Percentiles rank a stretch among this genome's conserved stretches.
Evolutionary conservation across 2,888 invertebrate genomes (phyloP).

Genomic region (Acrobasis consociella): DNA sequence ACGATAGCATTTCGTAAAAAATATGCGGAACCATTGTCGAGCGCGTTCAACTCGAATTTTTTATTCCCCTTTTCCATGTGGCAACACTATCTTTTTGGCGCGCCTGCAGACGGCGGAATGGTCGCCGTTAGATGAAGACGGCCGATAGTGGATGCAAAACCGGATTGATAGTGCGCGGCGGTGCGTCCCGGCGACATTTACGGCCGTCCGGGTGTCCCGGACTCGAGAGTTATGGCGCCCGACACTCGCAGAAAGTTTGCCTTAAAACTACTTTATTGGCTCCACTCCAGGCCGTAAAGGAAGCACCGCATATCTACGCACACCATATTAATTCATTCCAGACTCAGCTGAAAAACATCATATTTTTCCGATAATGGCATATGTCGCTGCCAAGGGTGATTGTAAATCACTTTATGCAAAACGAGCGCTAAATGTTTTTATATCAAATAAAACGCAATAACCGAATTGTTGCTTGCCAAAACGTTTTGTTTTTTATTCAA

Average conservation of each 20-base stretch:
- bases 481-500: conserved; percentile 9
- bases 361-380: conserved; percentile 66
- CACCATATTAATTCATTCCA: conserved; percentile 65
- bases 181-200: conserved; percentile 68
- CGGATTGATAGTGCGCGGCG: conserved; percentile 71
- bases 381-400: conserved; percentile 49
- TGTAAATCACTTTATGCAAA: conserved; percentile 47
- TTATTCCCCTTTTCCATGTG: conserved; percentile 40
- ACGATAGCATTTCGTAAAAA: too few relatives aligned
- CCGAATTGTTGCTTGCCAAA: conserved; percentile 15
- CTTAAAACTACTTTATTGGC: conserved; percentile 73
- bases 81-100: conserved; percentile 49
- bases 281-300: conserved; percentile 62
- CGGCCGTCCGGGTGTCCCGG: conserved; percentile 57
- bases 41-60: not conserved
- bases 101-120: conserved; percentile 42
- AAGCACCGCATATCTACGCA: conserved; percentile 46
- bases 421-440: conserved; percentile 23
- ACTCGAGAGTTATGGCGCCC: conserved; percentile 59
- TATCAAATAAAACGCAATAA: conserved; percentile 1
- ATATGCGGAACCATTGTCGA: not conserved
- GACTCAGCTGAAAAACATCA: conserved; percentile 73
- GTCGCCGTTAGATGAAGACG: conserved; percentile 66
- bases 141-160: conserved; percentile 71
- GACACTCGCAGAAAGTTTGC: conserved; percentile 61